phyloP scores from a whole-genome alignment of 1,140 invertebrate species.

The Drosophila lini region DNA sequence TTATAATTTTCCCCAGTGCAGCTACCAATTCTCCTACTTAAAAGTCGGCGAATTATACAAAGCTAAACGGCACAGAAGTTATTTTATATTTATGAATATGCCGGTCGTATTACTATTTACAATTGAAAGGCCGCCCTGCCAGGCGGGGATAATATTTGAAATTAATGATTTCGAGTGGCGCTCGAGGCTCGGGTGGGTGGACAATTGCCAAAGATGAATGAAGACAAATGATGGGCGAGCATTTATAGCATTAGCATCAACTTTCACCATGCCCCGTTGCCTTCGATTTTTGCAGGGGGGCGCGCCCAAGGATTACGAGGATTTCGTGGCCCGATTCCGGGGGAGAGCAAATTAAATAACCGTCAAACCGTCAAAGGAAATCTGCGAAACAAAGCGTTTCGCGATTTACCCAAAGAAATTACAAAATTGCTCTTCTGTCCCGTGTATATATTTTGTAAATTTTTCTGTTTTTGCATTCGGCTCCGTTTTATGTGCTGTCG shows the following conservation, averaged over 20 bases:
- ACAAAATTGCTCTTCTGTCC: slow-evolving; percentile 17
- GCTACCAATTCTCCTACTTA: neutral
- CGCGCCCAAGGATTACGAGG: slow-evolving; percentile 29
- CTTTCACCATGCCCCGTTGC: slow-evolving; percentile 15
- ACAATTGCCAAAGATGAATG: slow-evolving; percentile 42
- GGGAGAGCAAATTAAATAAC: slow-evolving; percentile 49
- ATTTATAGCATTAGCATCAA: slow-evolving; percentile 46
- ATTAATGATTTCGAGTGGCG: slow-evolving; percentile 50
- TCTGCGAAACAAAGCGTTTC: slow-evolving; percentile 40
- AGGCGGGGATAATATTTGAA: slow-evolving; percentile 40
- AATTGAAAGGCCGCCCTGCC: slow-evolving; percentile 8
- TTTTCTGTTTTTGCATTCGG: slow-evolving; percentile 24
- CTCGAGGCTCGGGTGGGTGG: slow-evolving; percentile 21
- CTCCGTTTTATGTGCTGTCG: slow-evolving; percentile 9
- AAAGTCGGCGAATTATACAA: slow-evolving; percentile 32
- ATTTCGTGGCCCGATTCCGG: slow-evolving; percentile 27
- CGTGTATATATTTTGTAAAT: slow-evolving; percentile 30
- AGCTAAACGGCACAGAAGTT: slow-evolving; percentile 49
- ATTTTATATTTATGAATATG: slow-evolving; percentile 62
- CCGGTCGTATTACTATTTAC: slow-evolving; percentile 32
- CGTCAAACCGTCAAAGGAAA: slow-evolving; percentile 53
- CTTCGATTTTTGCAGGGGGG: slow-evolving; percentile 1
- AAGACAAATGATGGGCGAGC: slow-evolving; percentile 45
- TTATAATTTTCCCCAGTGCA: neutral
- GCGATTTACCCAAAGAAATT: slow-evolving; percentile 44